Evolutionary conservation across 1,140 invertebrate species (phyloP), one percentile per base, ranked within the genome.

Genomic region (Drosophila funebris): DNA sequence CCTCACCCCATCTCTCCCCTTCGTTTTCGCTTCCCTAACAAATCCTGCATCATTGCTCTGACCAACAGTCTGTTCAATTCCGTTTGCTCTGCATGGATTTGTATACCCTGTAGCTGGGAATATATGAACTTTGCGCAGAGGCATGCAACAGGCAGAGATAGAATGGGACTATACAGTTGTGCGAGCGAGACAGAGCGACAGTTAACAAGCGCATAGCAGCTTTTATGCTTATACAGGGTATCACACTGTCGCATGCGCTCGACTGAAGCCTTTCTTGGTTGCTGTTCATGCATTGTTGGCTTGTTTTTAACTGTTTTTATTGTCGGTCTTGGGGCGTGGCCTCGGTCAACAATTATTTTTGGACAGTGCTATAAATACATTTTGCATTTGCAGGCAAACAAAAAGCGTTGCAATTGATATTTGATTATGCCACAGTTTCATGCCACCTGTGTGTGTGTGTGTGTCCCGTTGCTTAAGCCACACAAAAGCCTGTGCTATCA

Each of bases 331-430:
- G 18, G 69, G 62, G 62, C 64, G 56, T 73, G 64, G 54, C 63
- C 22, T 58, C 48, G 54, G 36, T 41, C 29, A 73, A 69, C 56
- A 76, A 73, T 73, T 70, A 76, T 73, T 79, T 64, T 71, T 29
- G 18, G 29, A 13, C 41, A 39, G 16, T 16, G 50, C 11, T 29
- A 29, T 56, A 60, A 60, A 68, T 73, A 54, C 36, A 67, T 33
- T 43, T 29, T 36, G 52, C 53, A 29, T 36, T 20, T 24, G 31
- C 18, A 43, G 13, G 8, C 37, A 5, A 39, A 48, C 14, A 46
- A 36, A 58, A 41, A 36, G 13, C 58, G 22, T 37, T 78, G 70
- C 58, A 80, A 76, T 84, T 84, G 81, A 77, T 81, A 84, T 80
- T 80, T 85, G 73, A 84, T 84, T 76, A 85, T 69, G 66, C 24